Base-by-base conservation (phyloP, 2,113 vertebrate genomes). In the Thunnus maccoyii region DNA sequence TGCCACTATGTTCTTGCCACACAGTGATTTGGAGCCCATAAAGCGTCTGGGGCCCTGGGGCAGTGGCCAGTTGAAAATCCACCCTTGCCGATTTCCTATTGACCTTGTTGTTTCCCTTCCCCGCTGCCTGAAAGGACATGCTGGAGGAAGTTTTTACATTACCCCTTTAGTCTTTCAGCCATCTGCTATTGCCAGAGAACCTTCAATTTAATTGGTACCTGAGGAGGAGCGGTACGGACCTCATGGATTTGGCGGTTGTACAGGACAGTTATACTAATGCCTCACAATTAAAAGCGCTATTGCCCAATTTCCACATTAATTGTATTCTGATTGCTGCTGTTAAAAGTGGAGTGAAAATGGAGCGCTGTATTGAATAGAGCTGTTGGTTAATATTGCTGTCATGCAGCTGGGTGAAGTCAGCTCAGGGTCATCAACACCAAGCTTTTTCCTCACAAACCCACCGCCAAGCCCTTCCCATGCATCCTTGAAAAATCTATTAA, bases 371-470 rank as follows among this genome's bases (percentile, higher is more conserved):
- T 66, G 25, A 50, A 66, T 66, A 3, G 22, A 66, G 64, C 22
- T 50, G 44, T 66, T 30, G 18, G 36, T 2, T 41, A 1, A 15
- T 63, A 44, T 30, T 52, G 25, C 5, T 15, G 50, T 27, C 7
- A 17, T 52, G 17, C 15, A 67, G 48, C 65, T 51, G 25, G 46
- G 48, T 17, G 4, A 4, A 18, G 36, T 50, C 10, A 17, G 20
- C 48, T 51, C 25, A 67, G 64, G 48, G 64, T 67, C 64, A 17
- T 17, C 46, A 51, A 67, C 46, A 25, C 7, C 36, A 41, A 41
- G 7, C 5, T 41, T 41, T 41, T 41, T 5, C 36, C 36, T 41
- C 36, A 41, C 36, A 41, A 8, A 41, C 44, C 44, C 44, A 48
- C 48, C 13, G 10, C 48, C 16, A 2, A 41, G 36, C 9, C 25